phyloP scores from a whole-genome alignment of 2,113 vertebrate species.

The Nestor notabilis region DNA sequence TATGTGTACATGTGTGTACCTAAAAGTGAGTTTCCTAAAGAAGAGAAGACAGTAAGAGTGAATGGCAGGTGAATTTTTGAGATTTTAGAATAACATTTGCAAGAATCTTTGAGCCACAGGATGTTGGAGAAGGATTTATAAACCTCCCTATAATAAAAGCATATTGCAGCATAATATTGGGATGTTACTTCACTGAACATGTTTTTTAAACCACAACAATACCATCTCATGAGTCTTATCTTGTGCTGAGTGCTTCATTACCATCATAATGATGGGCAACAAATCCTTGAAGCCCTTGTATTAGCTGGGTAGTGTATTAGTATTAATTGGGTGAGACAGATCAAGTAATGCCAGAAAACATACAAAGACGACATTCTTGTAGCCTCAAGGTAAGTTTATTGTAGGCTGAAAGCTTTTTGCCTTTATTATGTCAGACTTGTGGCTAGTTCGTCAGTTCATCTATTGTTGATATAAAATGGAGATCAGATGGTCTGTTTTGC shows the following conservation, averaged over 20 bases:
- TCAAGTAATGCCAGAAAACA: background rate
- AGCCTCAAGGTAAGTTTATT: background rate
- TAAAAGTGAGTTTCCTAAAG: conserved; percentile 36
- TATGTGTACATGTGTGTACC: background rate
- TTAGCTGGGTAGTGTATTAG: background rate
- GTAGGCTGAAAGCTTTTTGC: conserved; percentile 20
- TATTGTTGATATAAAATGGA: conserved; percentile 2
- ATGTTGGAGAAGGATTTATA: conserved; percentile 18
- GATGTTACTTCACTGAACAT: background rate
- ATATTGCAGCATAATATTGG: background rate
- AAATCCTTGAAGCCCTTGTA: background rate
- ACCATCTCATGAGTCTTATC: background rate
- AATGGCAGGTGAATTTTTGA: conserved; percentile 31
- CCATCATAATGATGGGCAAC: background rate
- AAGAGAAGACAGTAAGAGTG: background rate
- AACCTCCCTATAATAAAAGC: background rate
- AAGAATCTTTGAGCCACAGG: background rate
- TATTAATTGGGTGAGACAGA: conserved; percentile 45
- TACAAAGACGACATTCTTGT: background rate
- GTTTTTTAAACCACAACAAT: background rate
- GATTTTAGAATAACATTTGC: conserved; percentile 5
- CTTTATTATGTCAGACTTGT: background rate
- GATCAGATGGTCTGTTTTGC: conserved; percentile 41
- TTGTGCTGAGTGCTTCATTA: background rate
- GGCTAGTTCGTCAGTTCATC: background rate